These are phyloP conservation scores for Ginglymostoma cirratum DNA, from an alignment of 2,113 vertebrate genomes.

Conservation along the genomic window DNA sequence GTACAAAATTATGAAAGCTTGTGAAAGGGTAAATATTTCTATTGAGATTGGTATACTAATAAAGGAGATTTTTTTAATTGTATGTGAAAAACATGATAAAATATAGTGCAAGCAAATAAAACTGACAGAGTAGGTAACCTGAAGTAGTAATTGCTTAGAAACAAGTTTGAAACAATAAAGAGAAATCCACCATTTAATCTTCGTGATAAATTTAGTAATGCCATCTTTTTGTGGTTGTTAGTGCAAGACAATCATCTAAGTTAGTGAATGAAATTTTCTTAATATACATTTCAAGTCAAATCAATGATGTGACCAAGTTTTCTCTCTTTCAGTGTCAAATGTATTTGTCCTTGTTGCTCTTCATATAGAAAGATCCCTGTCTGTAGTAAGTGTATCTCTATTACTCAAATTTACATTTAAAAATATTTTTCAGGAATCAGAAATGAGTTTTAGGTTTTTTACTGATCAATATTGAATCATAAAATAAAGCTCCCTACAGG, in stretches of 20 bases:
- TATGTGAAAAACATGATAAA: not conserved
- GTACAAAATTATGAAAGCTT: not conserved
- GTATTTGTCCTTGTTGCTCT: constrained; percentile 24
- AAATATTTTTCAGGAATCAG: not conserved
- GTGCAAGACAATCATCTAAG: not conserved
- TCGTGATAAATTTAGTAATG: not conserved
- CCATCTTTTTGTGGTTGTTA: not conserved
- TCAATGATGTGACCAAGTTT: not conserved
- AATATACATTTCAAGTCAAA: not conserved
- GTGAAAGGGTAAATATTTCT: not conserved
- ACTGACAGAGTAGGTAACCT: not conserved
- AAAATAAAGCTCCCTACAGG: not conserved
- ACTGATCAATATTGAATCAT: not conserved
- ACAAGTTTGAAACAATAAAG: not conserved
- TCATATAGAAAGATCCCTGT: constrained; percentile 23
- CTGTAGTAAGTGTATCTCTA: constrained; percentile 16
- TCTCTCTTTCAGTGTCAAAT: constrained; percentile 30
- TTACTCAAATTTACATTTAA: not conserved
- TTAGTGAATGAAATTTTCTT: not conserved
- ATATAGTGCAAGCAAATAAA: not conserved
- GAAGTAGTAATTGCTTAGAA: not conserved
- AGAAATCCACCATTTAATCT: not conserved
- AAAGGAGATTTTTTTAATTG: not conserved
- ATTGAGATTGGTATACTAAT: not conserved
- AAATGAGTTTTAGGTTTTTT: not conserved